Base-by-base conservation (phyloP, 2,113 vertebrate genomes). In the Callospermophilus lateralis region DNA sequence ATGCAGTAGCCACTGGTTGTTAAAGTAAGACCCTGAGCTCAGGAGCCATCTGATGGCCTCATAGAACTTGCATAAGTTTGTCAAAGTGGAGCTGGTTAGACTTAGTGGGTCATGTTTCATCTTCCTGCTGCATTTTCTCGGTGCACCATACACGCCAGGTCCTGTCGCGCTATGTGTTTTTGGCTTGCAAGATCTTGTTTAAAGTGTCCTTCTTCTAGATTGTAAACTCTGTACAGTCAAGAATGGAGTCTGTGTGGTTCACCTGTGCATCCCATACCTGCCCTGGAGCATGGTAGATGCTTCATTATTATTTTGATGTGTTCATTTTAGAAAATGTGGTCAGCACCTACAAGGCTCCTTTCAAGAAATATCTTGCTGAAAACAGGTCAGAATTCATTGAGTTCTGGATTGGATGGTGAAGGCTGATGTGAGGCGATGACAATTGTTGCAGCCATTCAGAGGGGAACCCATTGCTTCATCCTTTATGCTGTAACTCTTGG, bases 191-290 rank as follows among this genome's bases (percentile, higher is more conserved):
- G 51, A 55, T 86, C 94, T 80, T 73, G 26, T 86, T 77, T 32
- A 37, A 28, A 30, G 42, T 6, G 22, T 24, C 15, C 3, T 61
- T 51, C 15, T 19, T 80, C 20, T 22, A 55, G 68, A 48, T 13
- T 22, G 34, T 61, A 24, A n/a, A 28, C 34, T 67, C 81, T 15
- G 0, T 15, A 19, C 48, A 13, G 11, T 48, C 7, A 5, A 68
- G 42, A 30, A 65, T n/a, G 39, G 72, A 9, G 20, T 34, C 65
- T 3, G 4, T 6, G 55, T 10, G 24, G 34, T 30, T 67, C 20
- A 1, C 19, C 7, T 17, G 17, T 6, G 1, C 26, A 6, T 34
- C 26, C 19, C 65, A 0, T 32, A 22, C 5, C 12, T 63, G n/a
- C 45, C 51, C 61, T 34, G 20, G 30, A 39, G 45, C 45, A 6